phyloP scores from a whole-genome alignment of 2,113 vertebrate genomes.

The Lutjanus erythropterus region DNA sequence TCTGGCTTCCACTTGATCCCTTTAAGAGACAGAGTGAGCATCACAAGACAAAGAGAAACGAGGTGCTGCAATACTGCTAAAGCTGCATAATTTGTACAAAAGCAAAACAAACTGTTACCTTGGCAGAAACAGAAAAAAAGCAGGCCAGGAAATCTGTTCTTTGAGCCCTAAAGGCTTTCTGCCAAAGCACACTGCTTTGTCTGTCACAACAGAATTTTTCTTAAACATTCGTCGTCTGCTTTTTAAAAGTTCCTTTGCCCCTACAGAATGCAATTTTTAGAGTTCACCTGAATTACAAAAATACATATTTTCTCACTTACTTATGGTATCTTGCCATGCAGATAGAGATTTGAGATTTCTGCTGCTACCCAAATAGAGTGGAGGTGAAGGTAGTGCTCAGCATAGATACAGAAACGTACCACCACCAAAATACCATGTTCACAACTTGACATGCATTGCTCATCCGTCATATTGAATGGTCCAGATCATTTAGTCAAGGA shows the following conservation, averaged over 20 bases:
- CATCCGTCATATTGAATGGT: no score
- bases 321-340: background rate
- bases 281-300: background rate
- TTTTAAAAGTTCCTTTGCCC: background rate
- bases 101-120: conserved; percentile 12
- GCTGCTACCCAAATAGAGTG: background rate
- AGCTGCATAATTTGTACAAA: background rate
- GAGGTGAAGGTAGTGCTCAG: background rate
- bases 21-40: conserved; percentile 37
- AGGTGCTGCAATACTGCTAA: background rate
- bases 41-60: background rate
- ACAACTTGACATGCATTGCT: no score
- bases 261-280: background rate
- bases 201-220: conserved; percentile 1
- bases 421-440: no score
- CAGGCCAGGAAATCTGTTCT: conserved; percentile 10
- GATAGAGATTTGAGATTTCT: conserved; percentile 2
- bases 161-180: conserved; percentile 8
- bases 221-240: background rate
- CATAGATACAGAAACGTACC: no score
- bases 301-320: conserved; percentile 1
- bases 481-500: no score
- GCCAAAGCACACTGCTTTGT: background rate
- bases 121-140: background rate
- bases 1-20: conserved; percentile 84